Evolutionary conservation across 1,140 invertebrate species (phyloP).

Genomic region (Vollenhovia emeryi): DNA sequence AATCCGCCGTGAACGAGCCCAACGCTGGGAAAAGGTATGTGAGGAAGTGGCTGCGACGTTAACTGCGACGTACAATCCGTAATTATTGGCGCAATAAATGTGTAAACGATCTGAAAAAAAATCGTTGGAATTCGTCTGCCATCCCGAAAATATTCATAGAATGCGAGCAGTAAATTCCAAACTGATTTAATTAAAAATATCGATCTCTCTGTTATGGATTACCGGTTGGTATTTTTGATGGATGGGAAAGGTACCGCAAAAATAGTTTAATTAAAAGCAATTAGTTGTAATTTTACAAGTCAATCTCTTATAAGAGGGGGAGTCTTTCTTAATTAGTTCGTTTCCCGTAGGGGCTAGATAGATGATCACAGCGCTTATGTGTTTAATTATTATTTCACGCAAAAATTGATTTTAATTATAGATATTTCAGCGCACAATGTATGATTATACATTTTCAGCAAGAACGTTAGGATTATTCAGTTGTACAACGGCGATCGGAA

Average conservation of each 20-base stretch:
- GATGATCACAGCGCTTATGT: background rate
- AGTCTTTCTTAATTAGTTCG: constrained; percentile 3
- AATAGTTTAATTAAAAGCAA: background rate
- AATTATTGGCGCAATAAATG: background rate
- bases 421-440: constrained; percentile 9
- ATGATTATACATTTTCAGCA: constrained; percentile 72
- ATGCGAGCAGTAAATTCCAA: background rate
- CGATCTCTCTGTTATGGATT: background rate
- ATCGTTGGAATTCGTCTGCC: constrained; percentile 16
- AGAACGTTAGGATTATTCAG: constrained; percentile 83
- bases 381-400: constrained; percentile 12
- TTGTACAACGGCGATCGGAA: constrained; percentile 79
- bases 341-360: background rate
- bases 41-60: background rate
- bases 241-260: background rate
- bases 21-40: constrained; percentile 77
- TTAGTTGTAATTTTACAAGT: background rate
- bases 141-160: background rate
- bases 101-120: constrained; percentile 33
- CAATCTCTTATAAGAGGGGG: background rate
- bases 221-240: background rate
- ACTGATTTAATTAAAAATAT: constrained; percentile 43
- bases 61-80: background rate
- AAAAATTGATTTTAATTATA: constrained; percentile 31
- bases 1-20: constrained; percentile 66